These are phyloP conservation scores for Drosophila ustulata DNA, from an alignment of 2,888 invertebrate species.

Conservation along the genomic window DNA sequence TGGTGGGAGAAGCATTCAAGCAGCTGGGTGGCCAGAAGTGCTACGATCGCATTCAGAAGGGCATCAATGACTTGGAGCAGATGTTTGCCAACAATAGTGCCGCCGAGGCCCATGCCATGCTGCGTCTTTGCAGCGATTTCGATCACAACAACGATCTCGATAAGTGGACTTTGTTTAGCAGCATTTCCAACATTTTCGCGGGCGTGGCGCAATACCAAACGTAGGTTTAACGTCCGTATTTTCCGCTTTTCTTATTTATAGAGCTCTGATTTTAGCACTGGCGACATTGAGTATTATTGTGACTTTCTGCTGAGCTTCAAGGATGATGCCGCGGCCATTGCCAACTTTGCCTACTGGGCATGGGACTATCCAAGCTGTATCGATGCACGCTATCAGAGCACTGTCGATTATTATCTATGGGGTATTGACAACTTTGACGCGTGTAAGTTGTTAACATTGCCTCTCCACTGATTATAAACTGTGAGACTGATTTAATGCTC, in stretches of 20 bases:
- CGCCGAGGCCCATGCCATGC: conserved; percentile 77
- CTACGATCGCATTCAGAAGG: conserved; percentile 82
- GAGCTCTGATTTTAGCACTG: conserved; percentile 43
- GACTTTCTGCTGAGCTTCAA: conserved; percentile 60
- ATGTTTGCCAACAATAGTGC: conserved; percentile 72
- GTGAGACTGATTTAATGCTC: background rate
- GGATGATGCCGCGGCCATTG: conserved; percentile 76
- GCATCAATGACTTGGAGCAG: conserved; percentile 77
- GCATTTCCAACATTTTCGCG: conserved; percentile 80
- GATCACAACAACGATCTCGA: conserved; percentile 80
- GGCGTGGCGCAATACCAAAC: conserved; percentile 79
- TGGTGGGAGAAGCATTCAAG: conserved; percentile 77
- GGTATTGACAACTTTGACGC: conserved; percentile 50
- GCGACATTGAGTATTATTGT: conserved; percentile 68
- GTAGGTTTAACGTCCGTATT: conserved; percentile 51
- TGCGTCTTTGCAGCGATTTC: conserved; percentile 81
- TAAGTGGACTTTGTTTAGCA: conserved; percentile 80
- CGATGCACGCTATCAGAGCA: conserved; percentile 69
- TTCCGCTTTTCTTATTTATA: background rate
- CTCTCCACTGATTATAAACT: background rate
- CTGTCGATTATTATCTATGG: conserved; percentile 59
- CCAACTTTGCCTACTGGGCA: conserved; percentile 60
- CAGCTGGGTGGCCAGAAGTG: conserved; percentile 81
- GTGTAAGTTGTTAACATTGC: conserved; percentile 56
- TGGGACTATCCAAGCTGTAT: conserved; percentile 57